Conservation (phyloP, 2,113 vertebrate species). For the Ellobius talpinus region DNA sequence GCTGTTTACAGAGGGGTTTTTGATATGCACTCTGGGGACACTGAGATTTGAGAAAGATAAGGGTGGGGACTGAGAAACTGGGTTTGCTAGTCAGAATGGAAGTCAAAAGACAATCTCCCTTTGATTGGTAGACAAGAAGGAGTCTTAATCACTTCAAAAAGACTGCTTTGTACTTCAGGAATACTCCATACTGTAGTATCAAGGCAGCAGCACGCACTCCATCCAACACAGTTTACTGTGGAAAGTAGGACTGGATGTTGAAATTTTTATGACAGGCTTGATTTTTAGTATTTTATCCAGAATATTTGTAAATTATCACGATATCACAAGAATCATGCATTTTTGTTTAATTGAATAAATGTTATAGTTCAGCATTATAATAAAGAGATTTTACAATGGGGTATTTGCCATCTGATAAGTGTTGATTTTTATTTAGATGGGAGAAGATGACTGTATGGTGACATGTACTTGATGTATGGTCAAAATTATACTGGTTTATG, state of each 20-base stretch:
- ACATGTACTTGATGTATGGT: neutral
- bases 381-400: neutral
- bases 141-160: neutral
- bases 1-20: neutral
- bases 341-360: neutral
- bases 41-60: neutral
- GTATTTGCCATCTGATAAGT: neutral
- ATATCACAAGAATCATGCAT: neutral
- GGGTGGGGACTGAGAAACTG: neutral
- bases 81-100: neutral
- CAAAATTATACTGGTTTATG: neutral
- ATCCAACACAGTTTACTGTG: neutral
- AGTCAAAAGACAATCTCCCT: neutral
- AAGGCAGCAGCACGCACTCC: neutral
- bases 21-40: neutral
- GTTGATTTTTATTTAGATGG: constrained; percentile 15
- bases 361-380: neutral
- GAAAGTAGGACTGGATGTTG: neutral
- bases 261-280: neutral
- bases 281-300: neutral
- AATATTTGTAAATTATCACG: constrained; percentile 21
- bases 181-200: neutral
- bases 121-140: neutral
- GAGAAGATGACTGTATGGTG: neutral
- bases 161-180: neutral